phyloP scores from a whole-genome alignment of 2,888 invertebrate species.

The Dilophus febrilis region DNA sequence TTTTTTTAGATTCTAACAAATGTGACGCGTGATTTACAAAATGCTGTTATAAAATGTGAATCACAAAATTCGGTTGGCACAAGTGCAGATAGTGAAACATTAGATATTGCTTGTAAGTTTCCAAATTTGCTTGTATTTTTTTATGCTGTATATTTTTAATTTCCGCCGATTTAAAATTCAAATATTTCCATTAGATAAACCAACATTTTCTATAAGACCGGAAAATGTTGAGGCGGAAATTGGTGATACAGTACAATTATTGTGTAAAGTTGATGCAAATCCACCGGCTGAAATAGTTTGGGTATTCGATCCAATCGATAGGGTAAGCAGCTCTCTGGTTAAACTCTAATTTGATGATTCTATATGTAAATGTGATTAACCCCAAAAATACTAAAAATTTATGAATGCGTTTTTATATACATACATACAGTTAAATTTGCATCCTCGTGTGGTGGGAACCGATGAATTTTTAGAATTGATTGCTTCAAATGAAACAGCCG shows the following conservation, averaged over 20 bases:
- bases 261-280: conserved; percentile 81
- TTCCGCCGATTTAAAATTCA: conserved; percentile 1
- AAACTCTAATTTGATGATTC: no score
- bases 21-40: conserved; percentile 67
- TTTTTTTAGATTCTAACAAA: conserved; percentile 46
- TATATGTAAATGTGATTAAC: no score
- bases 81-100: conserved; percentile 68
- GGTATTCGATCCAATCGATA: conserved; percentile 67
- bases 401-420: neutral
- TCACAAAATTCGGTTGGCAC: conserved; percentile 90
- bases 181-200: conserved; percentile 46
- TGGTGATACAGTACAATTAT: conserved; percentile 59
- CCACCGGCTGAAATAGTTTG: conserved; percentile 65
- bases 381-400: neutral
- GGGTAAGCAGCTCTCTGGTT: conserved; percentile 29
- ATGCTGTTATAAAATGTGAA: conserved; percentile 76
- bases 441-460: conserved; percentile 47
- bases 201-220: conserved; percentile 59
- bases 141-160: conserved; percentile 6
- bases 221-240: conserved; percentile 67
- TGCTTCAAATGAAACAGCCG: conserved; percentile 64
- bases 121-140: no score
- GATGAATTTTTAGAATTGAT: conserved; percentile 60
- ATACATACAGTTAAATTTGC: conserved; percentile 4
- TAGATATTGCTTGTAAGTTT: conserved; percentile 85